These are phyloP conservation scores for Odontesthes bonariensis DNA, from an alignment of 2,113 vertebrate genomes.

Conservation along the genomic window DNA sequence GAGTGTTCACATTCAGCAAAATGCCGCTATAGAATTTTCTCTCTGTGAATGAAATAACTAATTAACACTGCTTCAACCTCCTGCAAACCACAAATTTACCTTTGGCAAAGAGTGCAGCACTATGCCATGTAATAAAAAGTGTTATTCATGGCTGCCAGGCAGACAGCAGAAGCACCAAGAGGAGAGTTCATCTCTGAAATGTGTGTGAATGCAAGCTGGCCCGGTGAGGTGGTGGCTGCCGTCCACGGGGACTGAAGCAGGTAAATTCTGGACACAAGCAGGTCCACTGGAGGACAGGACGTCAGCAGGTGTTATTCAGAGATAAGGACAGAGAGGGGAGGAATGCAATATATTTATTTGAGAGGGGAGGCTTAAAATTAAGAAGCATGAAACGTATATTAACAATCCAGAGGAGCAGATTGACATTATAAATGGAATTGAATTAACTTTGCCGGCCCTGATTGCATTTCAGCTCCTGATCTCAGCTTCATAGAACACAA, in stretches of 20 bases:
- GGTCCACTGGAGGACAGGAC: conserved; percentile 46
- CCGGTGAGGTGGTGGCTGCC: neutral
- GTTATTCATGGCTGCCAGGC: conserved; percentile 5
- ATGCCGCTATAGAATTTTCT: conserved; percentile 10
- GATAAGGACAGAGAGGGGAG: conserved; percentile 58
- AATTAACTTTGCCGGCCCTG: conserved; percentile 40
- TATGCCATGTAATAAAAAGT: conserved; percentile 5
- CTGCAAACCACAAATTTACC: conserved; percentile 5
- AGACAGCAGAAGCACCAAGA: neutral
- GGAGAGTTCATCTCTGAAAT: conserved; percentile 13
- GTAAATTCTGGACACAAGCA: conserved; percentile 44
- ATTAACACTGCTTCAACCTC: conserved; percentile 26
- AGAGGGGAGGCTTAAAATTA: conserved; percentile 40
- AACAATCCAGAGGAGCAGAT: conserved; percentile 46
- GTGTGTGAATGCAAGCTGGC: conserved; percentile 18
- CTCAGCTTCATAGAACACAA: neutral
- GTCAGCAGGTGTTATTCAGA: conserved; percentile 56
- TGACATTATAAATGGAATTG: conserved; percentile 45
- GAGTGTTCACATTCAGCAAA: conserved; percentile 1
- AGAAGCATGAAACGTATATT: conserved; percentile 49
- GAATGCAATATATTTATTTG: conserved; percentile 19
- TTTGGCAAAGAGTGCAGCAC: conserved; percentile 1
- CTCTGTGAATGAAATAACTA: neutral
- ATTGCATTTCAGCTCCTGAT: conserved; percentile 2
- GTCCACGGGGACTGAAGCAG: conserved; percentile 32